Base-by-base conservation (phyloP, 1,140 invertebrate genomes). In the Drosophila parabipectinata region DNA sequence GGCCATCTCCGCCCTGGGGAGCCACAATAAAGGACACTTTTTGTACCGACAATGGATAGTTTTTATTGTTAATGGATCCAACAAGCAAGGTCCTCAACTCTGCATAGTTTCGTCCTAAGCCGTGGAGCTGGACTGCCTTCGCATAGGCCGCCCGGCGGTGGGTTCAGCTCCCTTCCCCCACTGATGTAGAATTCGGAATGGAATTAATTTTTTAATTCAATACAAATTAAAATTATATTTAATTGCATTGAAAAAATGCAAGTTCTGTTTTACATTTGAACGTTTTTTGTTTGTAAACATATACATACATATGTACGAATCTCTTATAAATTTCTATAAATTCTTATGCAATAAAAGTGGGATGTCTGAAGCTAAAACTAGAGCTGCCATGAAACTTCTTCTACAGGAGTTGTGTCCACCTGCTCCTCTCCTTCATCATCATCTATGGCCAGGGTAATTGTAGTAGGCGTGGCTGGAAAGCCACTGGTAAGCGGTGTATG, bases 111-210 rank as follows among this genome's bases (percentile, higher is more conserved):
- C 14, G 24, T 45, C 78, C 78, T 4, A 51, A 10, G 4, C 34
- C 57, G 4, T 63, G 56, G 0, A 79, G n/a, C 8, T 10, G 2
- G 6, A 82, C 56, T 10, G 92, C 92, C 72, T 92, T 92, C 5
- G 83, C 84, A 51, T 80, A 1, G 18, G 92, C 92, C n/a, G 91
- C 64, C 12, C 92, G 89, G 14, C 59, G 59, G 68, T 93, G 93
- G 8, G 92, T 64, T 58, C 93, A 93, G 1, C 21, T 30, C 0
- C 90, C 91, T 18, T 18, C 18, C 18, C 18, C 18, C 18, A 18
- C 18, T 18, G 1, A 18, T 18, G 18, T 18, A 18, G 18, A 18
- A 18, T 18, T 18, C 18, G 18, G 18, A 18, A 18, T 18, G 18
- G 18, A 18, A 18, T 18, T 18, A 18, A 28, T 28, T 28, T 28